Evolutionary conservation across 2,113 vertebrate genomes (phyloP).

Genomic region (Rhodinocichla rosea): DNA sequence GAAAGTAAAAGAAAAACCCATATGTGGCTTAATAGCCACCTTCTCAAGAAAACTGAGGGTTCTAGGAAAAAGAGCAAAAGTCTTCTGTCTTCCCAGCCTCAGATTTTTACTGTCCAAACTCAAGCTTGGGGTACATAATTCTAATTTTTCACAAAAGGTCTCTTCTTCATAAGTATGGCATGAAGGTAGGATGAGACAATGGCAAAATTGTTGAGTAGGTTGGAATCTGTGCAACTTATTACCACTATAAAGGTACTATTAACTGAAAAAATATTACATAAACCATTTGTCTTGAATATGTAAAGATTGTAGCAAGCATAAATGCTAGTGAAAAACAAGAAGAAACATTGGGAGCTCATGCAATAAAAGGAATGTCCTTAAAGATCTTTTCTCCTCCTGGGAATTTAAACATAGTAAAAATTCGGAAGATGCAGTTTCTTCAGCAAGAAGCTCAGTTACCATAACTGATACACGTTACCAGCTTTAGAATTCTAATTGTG

Average conservation of each 20-base stretch:
- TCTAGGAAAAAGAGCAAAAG: conserved; percentile 34
- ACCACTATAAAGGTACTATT: neutral
- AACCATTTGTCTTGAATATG: neutral
- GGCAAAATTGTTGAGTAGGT: conserved; percentile 1
- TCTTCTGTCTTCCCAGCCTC: conserved; percentile 4
- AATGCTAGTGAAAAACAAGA: neutral
- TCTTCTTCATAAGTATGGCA: neutral
- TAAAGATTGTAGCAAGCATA: neutral
- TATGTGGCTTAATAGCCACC: conserved; percentile 1
- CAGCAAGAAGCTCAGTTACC: conserved; percentile 59
- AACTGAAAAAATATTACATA: neutral
- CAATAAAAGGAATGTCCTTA: conserved; percentile 37
- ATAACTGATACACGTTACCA: conserved; percentile 74
- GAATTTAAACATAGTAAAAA: conserved; percentile 27
- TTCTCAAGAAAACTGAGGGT: conserved; percentile 53
- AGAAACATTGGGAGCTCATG: neutral
- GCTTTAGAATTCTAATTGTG: conserved; percentile 87
- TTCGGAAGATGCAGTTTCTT: conserved; percentile 28
- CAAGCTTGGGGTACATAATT: conserved; percentile 16
- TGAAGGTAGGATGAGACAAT: neutral
- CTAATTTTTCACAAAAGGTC: conserved; percentile 51
- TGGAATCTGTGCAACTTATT: neutral
- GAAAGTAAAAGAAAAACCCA: neutral
- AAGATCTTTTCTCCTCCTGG: neutral
- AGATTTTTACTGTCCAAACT: conserved; percentile 41